phyloP scores from a whole-genome alignment of 2,888 invertebrate species.

The Thymelicus acteon region DNA sequence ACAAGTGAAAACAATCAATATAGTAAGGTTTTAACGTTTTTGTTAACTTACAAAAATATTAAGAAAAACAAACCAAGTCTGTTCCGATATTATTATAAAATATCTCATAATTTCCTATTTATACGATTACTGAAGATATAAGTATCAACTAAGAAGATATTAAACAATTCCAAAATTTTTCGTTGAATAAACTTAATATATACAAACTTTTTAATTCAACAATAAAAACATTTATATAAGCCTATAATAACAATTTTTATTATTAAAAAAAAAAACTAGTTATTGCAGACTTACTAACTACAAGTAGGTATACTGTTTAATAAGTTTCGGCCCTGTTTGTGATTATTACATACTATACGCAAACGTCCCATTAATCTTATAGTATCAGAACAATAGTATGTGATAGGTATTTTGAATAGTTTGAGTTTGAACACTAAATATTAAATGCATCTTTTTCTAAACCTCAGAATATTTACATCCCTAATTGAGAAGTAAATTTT shows the following conservation, averaged over 20 bases:
- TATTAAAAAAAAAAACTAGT: neutral
- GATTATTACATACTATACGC: neutral
- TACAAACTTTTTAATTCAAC: slow-evolving; percentile 5
- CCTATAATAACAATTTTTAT: neutral
- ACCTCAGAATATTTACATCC: neutral
- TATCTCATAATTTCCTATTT: neutral
- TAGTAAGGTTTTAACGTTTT: too few relatives aligned
- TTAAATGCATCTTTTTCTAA: slow-evolving; percentile 1
- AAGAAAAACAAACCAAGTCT: too few relatives aligned
- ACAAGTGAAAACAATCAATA: too few relatives aligned
- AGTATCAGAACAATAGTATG: neutral
- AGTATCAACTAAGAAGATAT: neutral
- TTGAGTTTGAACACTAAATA: neutral
- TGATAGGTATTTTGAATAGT: slow-evolving; percentile 1
- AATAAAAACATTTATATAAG: slow-evolving; percentile 1
- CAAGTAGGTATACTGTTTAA: too few relatives aligned
- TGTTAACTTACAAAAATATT: too few relatives aligned
- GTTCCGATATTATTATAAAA: neutral
- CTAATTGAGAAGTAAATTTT: neutral
- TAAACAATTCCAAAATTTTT: neutral
- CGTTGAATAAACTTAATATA: neutral
- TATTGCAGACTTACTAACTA: neutral
- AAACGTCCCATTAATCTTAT: neutral
- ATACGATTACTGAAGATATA: neutral
- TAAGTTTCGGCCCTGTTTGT: neutral